A percentile compares a stretch with the other conserved stretches of the same genome.
Conservation (phyloP, 2,888 invertebrate genomes). For the Tipula confusa region DNA sequence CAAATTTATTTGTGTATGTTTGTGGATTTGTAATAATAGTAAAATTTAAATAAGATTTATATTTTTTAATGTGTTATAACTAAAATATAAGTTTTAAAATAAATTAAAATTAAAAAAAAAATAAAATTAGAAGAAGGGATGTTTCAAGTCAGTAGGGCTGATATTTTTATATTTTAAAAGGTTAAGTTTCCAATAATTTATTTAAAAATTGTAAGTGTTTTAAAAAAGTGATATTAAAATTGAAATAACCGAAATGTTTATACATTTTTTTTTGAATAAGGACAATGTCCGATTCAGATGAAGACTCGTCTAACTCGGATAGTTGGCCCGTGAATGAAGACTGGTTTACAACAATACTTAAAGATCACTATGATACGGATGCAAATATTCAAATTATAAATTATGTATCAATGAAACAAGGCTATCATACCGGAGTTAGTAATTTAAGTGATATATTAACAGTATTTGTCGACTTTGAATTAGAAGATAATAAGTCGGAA, state of each 20-base stretch:
- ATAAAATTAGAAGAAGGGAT: background rate
- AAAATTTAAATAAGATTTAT: background rate
- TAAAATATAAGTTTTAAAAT: too few relatives aligned
- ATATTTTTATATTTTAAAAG: background rate
- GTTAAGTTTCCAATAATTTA: background rate
- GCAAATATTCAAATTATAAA: constrained; percentile 42
- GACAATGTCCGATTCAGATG: constrained; percentile 41
- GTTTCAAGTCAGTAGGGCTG: background rate
- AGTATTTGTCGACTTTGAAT: constrained; percentile 64
- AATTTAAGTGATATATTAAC: constrained; percentile 73
- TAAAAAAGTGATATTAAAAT: background rate
- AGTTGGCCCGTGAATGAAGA: constrained; percentile 41
- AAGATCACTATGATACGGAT: constrained; percentile 39
- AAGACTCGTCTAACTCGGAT: constrained; percentile 39
- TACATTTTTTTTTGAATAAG: background rate
- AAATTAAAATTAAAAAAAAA: background rate
- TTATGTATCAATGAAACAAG: constrained; percentile 53
- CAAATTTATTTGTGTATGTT: background rate
- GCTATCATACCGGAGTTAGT: constrained; percentile 64
- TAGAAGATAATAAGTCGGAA: constrained; percentile 39
- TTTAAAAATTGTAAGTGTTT: background rate
- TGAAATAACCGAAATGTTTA: background rate
- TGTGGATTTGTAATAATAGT: background rate
- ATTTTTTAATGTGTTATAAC: too few relatives aligned
- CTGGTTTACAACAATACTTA: constrained; percentile 40